phyloP scores from a whole-genome alignment of 1,140 invertebrate species.

The Diabrotica virgifera region DNA sequence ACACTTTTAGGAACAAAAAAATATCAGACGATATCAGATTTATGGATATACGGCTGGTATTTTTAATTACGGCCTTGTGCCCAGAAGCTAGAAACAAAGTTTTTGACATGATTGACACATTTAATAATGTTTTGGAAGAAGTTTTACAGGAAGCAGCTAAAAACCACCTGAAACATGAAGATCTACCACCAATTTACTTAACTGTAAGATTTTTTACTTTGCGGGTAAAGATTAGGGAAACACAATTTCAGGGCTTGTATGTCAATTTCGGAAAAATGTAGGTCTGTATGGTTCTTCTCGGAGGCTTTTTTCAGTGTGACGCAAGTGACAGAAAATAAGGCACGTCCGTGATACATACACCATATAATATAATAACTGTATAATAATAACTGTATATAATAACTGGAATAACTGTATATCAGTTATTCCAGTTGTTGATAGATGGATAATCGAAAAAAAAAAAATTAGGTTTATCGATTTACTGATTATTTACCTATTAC shows the following conservation, averaged over 20 bases:
- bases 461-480: too few species aligned
- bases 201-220: slow-evolving; percentile 24
- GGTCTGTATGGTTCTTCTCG: too few species aligned
- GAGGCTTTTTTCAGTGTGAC: too few species aligned
- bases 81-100: slow-evolving; percentile 67
- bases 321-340: too few species aligned
- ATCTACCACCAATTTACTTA: slow-evolving; percentile 25
- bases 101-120: slow-evolving; percentile 74
- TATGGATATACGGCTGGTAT: slow-evolving; percentile 86
- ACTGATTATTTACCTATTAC: too few species aligned
- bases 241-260: neutral
- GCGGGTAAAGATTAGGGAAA: slow-evolving; percentile 10
- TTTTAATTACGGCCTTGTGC: slow-evolving; percentile 81
- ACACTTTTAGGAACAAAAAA: slow-evolving; percentile 46
- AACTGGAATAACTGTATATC: too few species aligned
- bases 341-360: too few species aligned
- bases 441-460: too few species aligned
- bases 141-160: slow-evolving; percentile 56
- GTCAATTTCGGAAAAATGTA: too few species aligned
- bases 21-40: slow-evolving; percentile 72
- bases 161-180: slow-evolving; percentile 21
- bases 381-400: too few species aligned
- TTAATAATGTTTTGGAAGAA: slow-evolving; percentile 75
- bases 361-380: too few species aligned
- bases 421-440: too few species aligned